Evolutionary conservation across 2,113 vertebrate species (phyloP).

Genomic region (western clawed frog (Xenopus tropicalis)): DNA sequence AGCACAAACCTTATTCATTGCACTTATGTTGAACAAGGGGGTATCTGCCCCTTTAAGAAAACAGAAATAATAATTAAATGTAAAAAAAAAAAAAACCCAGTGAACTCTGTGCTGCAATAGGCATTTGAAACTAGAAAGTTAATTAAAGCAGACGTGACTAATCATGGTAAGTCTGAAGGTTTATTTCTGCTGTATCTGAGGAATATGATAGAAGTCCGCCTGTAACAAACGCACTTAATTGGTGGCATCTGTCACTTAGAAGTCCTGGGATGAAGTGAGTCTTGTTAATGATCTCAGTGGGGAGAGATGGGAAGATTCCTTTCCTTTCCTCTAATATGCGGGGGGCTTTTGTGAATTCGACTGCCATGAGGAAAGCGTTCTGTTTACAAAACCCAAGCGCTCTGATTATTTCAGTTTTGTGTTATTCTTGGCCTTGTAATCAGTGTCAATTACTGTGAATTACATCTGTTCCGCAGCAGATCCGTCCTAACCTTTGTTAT

Average conservation of each 20-base stretch:
- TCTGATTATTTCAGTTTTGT: conserved; percentile 4
- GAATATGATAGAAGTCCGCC: too few relatives aligned
- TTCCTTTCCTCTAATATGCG: neutral
- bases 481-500: too few relatives aligned
- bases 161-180: neutral
- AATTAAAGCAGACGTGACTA: conserved; percentile 1
- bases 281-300: conserved; percentile 21
- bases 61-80: neutral
- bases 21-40: too few relatives aligned
- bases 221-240: conserved; percentile 30
- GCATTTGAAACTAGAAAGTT: neutral
- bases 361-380: conserved; percentile 11
- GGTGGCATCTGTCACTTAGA: conserved; percentile 25
- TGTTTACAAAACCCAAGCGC: neutral
- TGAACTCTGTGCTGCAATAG: too few relatives aligned
- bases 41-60: neutral
- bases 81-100: too few relatives aligned
- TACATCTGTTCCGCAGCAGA: neutral
- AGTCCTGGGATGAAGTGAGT: neutral
- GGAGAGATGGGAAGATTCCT: neutral
- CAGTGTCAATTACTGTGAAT: neutral
- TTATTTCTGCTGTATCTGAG: neutral
- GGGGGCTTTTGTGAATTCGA: neutral
- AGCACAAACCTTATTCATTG: too few relatives aligned
- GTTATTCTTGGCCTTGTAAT: conserved; percentile 3